Evolutionary conservation across 2,113 vertebrate species (phyloP).

Genomic region (Eupsittula cactorum): DNA sequence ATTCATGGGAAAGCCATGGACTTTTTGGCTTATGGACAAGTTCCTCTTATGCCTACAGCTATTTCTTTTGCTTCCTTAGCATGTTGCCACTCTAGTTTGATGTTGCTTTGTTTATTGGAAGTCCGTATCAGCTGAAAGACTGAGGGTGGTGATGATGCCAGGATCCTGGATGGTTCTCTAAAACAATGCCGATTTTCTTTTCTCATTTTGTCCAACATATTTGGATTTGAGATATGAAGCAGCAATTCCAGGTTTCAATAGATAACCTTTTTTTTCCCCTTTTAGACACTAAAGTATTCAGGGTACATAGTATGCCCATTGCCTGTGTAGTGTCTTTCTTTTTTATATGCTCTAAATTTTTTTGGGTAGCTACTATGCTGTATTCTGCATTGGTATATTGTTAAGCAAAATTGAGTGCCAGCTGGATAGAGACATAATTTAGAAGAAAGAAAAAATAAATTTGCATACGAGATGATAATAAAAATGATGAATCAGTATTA

Average conservation of each 20-base stretch:
- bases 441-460: background rate
- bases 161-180: background rate
- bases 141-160: background rate
- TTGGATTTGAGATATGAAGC: background rate
- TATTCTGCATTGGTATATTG: background rate
- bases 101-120: background rate
- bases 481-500: background rate
- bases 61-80: background rate
- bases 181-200: background rate
- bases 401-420: background rate
- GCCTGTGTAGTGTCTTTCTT: background rate
- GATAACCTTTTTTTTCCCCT: background rate
- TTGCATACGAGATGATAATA: background rate
- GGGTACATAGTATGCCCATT: background rate
- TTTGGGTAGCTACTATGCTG: background rate
- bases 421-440: background rate
- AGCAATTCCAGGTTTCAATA: background rate
- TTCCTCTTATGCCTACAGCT: background rate
- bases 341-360: background rate
- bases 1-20: background rate
- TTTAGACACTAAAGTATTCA: background rate
- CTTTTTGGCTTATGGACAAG: background rate
- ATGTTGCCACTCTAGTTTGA: rapidly evolving
- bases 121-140: background rate
- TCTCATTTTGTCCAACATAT: background rate